Conservation (phyloP, 1,140 invertebrate genomes). For the Platyura marginata region DNA sequence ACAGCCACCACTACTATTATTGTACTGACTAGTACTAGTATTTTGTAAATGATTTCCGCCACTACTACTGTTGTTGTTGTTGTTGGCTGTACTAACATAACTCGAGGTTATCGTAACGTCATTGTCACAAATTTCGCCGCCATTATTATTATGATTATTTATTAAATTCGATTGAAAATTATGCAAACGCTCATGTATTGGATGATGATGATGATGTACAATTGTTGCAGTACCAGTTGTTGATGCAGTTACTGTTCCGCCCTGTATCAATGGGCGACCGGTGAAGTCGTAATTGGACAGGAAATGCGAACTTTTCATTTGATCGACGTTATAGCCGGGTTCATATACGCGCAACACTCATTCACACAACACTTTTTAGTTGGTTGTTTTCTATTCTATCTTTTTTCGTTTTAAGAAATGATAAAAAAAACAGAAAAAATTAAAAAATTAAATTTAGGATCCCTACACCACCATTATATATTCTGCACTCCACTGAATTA, state of each 20-base stretch:
- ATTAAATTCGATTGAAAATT: neutral
- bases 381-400: too few relatives aligned
- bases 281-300: neutral
- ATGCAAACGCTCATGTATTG: neutral
- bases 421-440: too few relatives aligned
- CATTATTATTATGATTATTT: too few relatives aligned
- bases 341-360: neutral
- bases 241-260: neutral
- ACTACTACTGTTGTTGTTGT: too few relatives aligned
- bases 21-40: too few relatives aligned
- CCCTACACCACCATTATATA: too few relatives aligned
- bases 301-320: constrained; percentile 1
- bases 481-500: too few relatives aligned
- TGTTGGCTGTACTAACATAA: neutral
- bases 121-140: neutral
- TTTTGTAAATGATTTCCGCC: neutral
- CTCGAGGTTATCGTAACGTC: neutral
- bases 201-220: neutral
- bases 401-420: too few relatives aligned
- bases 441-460: too few relatives aligned
- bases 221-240: neutral
- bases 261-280: neutral
- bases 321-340: neutral
- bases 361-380: neutral
- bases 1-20: too few relatives aligned